Base-by-base conservation (phyloP, 2,797 vertebrate species). In the Tamandua tetradactyla region DNA sequence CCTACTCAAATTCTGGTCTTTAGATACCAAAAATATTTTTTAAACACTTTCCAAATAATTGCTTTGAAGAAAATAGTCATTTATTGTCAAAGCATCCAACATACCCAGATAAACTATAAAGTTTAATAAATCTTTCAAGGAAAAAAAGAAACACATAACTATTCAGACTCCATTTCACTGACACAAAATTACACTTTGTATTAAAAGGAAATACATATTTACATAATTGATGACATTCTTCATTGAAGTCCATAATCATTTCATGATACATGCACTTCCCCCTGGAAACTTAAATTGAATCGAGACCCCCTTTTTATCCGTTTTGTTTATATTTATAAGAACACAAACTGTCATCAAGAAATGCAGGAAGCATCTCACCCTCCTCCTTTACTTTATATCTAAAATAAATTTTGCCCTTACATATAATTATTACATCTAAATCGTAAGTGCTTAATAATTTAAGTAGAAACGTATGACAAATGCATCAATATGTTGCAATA, bases 71-170 rank as follows among this genome's bases (percentile, higher is more conserved):
- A 99, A 99, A 99, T 99, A 99, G 98, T 99, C 98, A 99, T 99
- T 99, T 99, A 99, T 99, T 99, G 99, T 99, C 99, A 99, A 99
- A 99, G 99, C 99, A 99, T 99, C 99, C 99, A 99, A 99, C 99
- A 99, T 99, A 99, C 99, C 99, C 98, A 98, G 98, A 99, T 99
- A 99, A 99, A 99, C 99, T 99, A 99, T 99, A 99, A 98, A 99
- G 99, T 99, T 98, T 98, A 99, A 99, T 99, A 99, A 99, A 99
- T 99, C 99, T 98, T 98, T 98, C 93, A 95, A 93, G 94, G 95
- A 98, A 98, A 97, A 98, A 98, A 98, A 98, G 98, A 98, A 99
- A 99, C 99, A 99, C 98, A 97, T 98, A 99, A 99, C 99, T 99
- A 99, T 98, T 98, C 98, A 98, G 97, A 98, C 98, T 98, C 94